Evolutionary conservation across 2,113 vertebrate genomes (phyloP), one percentile per base, ranked within the genome.

Genomic region (Isichthys henryi): DNA sequence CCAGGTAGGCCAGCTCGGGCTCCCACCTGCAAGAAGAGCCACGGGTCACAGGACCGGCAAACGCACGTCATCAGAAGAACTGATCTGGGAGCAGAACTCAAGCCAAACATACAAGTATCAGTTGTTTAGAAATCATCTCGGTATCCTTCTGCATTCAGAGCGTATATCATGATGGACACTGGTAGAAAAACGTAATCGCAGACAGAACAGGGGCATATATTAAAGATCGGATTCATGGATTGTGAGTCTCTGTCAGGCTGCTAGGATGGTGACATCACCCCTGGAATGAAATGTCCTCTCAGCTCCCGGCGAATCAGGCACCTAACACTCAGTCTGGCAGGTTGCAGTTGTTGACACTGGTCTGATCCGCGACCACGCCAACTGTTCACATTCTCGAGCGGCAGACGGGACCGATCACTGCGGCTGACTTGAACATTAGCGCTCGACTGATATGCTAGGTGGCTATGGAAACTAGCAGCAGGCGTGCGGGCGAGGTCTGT

Each of bases 1-100:
- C 95, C 94, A 94, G 96, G 93, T 92, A 95, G 95, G 92, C 90
- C 92, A 90, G 92, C 52, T 91, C 94, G 94, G 94, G 93, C 89
- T 94, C 92, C 93, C 90, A 95, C 95, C 96, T 97, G 91, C 27
- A 48, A 39, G 85, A 15, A 31, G 82, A 80, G 3, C 74, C 35
- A 2, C 4, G 70, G 15, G 70, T 77, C 70, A 39, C 70, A 77
- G 70, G 70, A 31, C 70, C n/a, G 9, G n/a, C 58, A 27, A 10
- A 66, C 58, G 3, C 58, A 31, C 27, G 62, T 31, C 27, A 31
- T 13, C 62, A 70, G n/a, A 66, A 66, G n/a, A 9, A 66, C n/a
- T 66, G 62, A 66, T 66, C 62, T 4, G 62, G 62, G n/a, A 27
- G 62, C n/a, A 10, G 70, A 77, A 39, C 70, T 77, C 31, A 31